These are phyloP conservation scores for Gymnogyps californianus DNA, from an alignment of 2,113 vertebrate genomes.

Conservation along the genomic window DNA sequence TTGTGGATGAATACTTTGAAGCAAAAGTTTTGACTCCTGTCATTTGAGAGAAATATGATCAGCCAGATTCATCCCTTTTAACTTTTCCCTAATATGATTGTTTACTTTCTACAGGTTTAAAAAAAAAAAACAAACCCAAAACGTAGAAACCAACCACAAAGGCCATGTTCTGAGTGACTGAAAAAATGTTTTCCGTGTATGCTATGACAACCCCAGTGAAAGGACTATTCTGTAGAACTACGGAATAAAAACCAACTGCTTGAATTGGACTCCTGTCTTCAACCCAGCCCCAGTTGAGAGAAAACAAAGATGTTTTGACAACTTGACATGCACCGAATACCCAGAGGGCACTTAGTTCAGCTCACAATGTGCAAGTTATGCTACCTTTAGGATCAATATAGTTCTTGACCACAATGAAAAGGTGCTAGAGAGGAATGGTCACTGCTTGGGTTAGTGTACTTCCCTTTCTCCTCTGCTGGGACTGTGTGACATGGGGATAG, in stretches of 20 bases:
- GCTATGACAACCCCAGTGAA: background rate
- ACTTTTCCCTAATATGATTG: background rate
- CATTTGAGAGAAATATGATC: background rate
- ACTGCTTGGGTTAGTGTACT: background rate
- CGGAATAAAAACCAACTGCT: background rate
- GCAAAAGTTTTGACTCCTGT: background rate
- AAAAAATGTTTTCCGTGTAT: background rate
- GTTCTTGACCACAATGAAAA: background rate
- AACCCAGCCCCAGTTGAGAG: background rate
- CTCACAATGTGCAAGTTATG: background rate
- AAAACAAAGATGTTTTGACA: background rate
- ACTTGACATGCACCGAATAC: background rate
- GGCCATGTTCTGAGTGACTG: background rate
- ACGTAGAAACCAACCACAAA: background rate
- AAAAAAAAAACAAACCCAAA: background rate
- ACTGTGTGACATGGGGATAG: too few species aligned
- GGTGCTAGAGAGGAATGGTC: background rate
- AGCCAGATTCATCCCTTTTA: background rate
- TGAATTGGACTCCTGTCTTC: background rate
- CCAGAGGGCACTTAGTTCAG: background rate
- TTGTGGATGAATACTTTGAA: background rate
- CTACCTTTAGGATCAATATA: background rate
- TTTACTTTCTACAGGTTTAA: background rate
- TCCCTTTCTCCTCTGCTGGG: background rate
- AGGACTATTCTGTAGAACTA: background rate